Evolutionary conservation across 2,797 vertebrate genomes (phyloP).

Genomic region (Podargus strigoides): DNA sequence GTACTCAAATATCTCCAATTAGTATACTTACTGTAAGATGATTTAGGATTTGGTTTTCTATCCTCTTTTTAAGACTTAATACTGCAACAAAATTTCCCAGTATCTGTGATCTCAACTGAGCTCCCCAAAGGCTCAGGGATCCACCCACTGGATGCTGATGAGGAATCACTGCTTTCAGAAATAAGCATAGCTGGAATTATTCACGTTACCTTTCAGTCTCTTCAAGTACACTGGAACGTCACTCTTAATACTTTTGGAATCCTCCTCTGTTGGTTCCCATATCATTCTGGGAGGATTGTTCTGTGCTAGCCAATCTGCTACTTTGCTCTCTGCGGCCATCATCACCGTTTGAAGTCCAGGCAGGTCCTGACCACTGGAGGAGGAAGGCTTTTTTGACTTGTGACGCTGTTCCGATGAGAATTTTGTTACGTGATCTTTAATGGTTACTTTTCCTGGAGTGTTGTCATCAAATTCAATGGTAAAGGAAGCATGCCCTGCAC

Average conservation of each 20-base stretch:
- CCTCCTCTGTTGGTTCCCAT: constrained; percentile 90
- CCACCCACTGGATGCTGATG: not conserved
- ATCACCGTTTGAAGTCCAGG: constrained; percentile 92
- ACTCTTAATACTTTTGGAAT: constrained; percentile 97
- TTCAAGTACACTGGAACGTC: constrained; percentile 94
- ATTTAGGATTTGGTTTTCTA: not conserved
- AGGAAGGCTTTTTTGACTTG: constrained; percentile 85
- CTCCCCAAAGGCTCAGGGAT: not conserved
- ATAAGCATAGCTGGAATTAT: constrained; percentile 48
- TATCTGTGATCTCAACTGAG: not conserved
- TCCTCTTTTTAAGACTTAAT: not conserved
- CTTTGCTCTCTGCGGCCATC: constrained; percentile 96
- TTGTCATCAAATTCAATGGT: constrained; percentile 97
- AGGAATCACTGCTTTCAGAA: not conserved
- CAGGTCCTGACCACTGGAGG: constrained; percentile 83
- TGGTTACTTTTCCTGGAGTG: constrained; percentile 94
- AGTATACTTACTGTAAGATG: not conserved
- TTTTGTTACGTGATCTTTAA: constrained; percentile 96
- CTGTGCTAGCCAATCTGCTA: constrained; percentile 97
- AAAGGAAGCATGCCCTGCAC: constrained; percentile 95
- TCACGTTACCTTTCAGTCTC: constrained; percentile 90
- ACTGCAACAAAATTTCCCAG: not conserved
- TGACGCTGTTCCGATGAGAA: constrained; percentile 85
- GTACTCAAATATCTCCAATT: not conserved
- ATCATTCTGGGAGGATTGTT: constrained; percentile 92